Evolutionary conservation across 2,113 vertebrate species (phyloP), one percentile per base, ranked within the genome.

Genomic region (Dascyllus trimaculatus): DNA sequence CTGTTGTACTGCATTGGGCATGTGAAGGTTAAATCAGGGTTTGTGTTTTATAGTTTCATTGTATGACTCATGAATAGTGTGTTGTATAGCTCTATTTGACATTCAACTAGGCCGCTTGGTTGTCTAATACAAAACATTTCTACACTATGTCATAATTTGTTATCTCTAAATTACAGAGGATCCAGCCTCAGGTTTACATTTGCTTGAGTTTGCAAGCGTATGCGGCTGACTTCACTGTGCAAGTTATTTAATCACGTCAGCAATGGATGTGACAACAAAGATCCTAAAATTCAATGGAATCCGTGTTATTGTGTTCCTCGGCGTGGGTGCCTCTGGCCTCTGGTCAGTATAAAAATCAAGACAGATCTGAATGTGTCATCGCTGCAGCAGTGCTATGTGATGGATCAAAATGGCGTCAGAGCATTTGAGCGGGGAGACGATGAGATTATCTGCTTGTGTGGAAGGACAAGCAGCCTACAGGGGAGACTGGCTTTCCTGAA

Each of bases 321-420:
- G 65, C 17, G 1, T 52, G 40, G 49, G 38, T 56, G 68, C 61
- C 53, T 65, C 15, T 26, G 45, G 79, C 35, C 22, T 48, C 64
- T 48, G 54, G 51, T 61, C 57, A 72, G 43, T 46, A 9, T 22
- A 15, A 43, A 81, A 88, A 84, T 82, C 45, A 73, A 80, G 80
- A 82, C 56, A 25, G 65, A 73, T 89, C 29, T 88, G 77, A 64
- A 80, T 21, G 66, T 85, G 77, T 84, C 83, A 71, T 56, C 17
- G 25, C n/a, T 71, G 68, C 75, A 66, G 81, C 63, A 49, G 35
- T 3, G 72, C 71, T 64, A 29, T 68, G 81, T 82, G 81, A 88
- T 84, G 87, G 84, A 91, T 92, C 86, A 91, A 92, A 89, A 92
- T 92, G 89, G 89, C 88, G 86, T 76, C 80, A 85, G 76, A 76